These are phyloP conservation scores for Apamea epomidion DNA, from an alignment of 2,888 invertebrate species.

Conservation along the genomic window DNA sequence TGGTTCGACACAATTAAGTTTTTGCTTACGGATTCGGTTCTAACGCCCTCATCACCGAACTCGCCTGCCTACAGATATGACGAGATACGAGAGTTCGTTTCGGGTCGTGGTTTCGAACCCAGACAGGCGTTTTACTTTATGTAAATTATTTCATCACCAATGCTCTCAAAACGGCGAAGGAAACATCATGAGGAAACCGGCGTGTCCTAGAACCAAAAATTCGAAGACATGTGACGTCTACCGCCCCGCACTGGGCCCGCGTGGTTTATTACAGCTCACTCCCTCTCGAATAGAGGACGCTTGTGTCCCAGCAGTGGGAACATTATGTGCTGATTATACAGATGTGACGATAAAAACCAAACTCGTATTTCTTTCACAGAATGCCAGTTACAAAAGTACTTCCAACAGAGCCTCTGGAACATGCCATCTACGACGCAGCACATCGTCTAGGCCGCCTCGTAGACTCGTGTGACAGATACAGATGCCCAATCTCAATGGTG, in stretches of 20 bases:
- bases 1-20: background rate
- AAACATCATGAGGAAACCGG: background rate
- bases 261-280: background rate
- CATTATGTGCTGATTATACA: background rate
- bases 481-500: conserved; percentile 92
- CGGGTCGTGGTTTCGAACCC: background rate
- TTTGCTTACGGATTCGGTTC: background rate
- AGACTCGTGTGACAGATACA: conserved; percentile 87
- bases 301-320: background rate
- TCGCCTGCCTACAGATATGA: background rate
- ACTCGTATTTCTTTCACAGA: conserved; percentile 77
- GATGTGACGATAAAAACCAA: background rate
- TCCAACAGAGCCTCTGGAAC: conserved; percentile 91
- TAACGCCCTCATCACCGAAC: background rate
- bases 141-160: background rate
- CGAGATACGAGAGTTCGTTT: background rate
- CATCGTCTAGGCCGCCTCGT: conserved; percentile 80
- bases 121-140: background rate
- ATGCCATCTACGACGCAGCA: conserved; percentile 91
- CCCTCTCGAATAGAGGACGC: background rate
- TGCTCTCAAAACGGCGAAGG: background rate
- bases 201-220: background rate
- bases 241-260: background rate
- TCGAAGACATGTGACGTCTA: background rate
- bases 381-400: conserved; percentile 91